These are phyloP conservation scores for Chrysolina haemoptera DNA, from an alignment of 2,888 invertebrate species.

Conservation along the genomic window DNA sequence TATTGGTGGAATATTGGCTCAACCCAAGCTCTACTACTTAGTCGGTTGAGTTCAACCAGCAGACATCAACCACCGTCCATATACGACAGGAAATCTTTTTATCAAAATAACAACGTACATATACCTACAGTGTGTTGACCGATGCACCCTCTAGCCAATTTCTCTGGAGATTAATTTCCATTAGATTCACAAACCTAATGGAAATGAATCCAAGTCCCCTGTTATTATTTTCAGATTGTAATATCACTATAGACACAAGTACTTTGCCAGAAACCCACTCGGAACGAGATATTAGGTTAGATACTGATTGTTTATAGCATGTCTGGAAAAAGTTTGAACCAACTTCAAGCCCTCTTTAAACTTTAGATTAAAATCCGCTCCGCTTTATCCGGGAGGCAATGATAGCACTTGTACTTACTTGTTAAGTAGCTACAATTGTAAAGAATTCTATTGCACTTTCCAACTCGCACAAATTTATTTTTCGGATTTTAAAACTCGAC, in stretches of 20 bases:
- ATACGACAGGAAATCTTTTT: no score
- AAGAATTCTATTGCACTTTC: constrained; percentile 37
- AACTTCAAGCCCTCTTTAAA: constrained; percentile 54
- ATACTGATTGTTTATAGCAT: constrained; percentile 58
- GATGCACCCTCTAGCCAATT: neutral
- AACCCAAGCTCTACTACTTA: no score
- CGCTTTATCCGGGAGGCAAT: constrained; percentile 42
- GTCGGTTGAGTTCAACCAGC: no score
- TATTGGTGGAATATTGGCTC: no score
- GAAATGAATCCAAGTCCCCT: neutral
- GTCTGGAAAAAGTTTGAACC: constrained; percentile 55
- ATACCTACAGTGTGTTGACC: no score
- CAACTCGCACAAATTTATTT: constrained; percentile 35
- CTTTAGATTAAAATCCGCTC: constrained; percentile 55
- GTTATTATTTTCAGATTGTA: constrained; percentile 3
- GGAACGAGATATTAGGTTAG: constrained; percentile 48
- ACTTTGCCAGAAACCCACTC: constrained; percentile 29
- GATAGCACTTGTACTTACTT: constrained; percentile 45
- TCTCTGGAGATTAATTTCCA: neutral
- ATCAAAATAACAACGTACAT: no score
- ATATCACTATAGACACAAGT: constrained; percentile 37
- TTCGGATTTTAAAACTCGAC: constrained; percentile 14
- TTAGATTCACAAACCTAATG: neutral
- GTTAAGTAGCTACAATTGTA: constrained; percentile 45
- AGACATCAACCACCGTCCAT: no score